Conservation (phyloP, 1,140 invertebrate genomes). For the Hyphantria cunea region DNA sequence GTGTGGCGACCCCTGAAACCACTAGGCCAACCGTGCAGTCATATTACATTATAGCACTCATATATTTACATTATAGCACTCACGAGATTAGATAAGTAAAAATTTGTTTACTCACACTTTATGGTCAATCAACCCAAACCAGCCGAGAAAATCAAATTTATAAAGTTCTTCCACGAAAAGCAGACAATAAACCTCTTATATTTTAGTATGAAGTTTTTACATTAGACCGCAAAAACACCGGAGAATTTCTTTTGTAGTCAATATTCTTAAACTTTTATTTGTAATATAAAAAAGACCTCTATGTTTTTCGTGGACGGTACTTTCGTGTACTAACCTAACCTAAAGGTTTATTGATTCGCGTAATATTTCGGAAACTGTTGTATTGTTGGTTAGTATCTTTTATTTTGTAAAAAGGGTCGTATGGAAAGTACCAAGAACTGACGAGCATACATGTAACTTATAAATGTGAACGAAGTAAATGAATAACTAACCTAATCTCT, state of each 20-base stretch:
- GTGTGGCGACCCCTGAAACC: too few relatives aligned
- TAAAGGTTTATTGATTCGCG: not conserved
- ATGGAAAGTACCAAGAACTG: too few relatives aligned
- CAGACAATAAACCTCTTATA: not conserved
- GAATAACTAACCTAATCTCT: too few relatives aligned
- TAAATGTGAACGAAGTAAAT: too few relatives aligned
- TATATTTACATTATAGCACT: too few relatives aligned
- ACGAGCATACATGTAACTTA: too few relatives aligned
- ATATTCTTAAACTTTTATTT: not conserved
- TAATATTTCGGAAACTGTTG: not conserved
- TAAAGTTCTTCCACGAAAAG: not conserved
- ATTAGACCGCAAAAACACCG: not conserved
- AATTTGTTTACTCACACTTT: not conserved
- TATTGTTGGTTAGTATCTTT: not conserved
- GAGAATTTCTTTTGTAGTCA: not conserved
- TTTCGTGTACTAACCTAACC: not conserved
- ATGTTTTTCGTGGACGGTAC: not conserved
- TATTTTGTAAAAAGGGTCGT: not conserved
- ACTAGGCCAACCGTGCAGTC: too few relatives aligned
- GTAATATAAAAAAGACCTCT: too few relatives aligned
- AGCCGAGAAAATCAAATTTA: not conserved
- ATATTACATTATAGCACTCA: too few relatives aligned
- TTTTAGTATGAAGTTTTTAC: not conserved
- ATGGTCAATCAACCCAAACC: not conserved
- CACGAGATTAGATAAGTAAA: too few relatives aligned